These are phyloP conservation scores for Bos indicus DNA, from an alignment of 2,113 vertebrate genomes.

Conservation along the genomic window DNA sequence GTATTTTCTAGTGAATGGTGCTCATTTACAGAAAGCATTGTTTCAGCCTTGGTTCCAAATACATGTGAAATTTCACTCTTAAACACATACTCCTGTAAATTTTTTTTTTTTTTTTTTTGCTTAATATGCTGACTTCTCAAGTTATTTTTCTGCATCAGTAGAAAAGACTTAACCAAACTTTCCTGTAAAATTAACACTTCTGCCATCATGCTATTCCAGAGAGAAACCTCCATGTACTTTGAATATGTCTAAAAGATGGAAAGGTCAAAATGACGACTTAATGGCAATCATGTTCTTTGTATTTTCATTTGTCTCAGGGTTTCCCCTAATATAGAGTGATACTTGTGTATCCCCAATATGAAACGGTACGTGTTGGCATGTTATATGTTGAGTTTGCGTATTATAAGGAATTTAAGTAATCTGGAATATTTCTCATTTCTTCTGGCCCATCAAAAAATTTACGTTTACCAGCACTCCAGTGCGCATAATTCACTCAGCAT, in stretches of 20 bases:
- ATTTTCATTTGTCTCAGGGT: not conserved
- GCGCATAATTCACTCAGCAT: not conserved
- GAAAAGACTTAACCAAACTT: slow-evolving; percentile 22
- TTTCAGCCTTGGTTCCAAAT: not conserved
- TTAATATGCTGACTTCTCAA: slow-evolving; percentile 13
- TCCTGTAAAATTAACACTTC: not conserved
- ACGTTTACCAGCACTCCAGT: not conserved
- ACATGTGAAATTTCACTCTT: not conserved
- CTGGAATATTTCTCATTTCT: not conserved
- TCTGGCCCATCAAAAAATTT: not conserved
- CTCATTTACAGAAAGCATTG: not conserved
- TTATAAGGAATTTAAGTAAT: not conserved
- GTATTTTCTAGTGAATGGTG: not conserved
- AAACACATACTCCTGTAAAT: not conserved
- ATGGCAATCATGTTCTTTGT: not conserved
- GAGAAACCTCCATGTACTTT: not conserved
- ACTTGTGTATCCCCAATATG: not conserved
- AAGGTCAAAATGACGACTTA: not conserved
- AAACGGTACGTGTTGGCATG: not conserved
- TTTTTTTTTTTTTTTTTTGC: not conserved
- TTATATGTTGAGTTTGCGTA: not conserved
- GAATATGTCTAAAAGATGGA: not conserved
- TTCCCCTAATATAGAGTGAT: not conserved
- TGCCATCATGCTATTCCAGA: not conserved
- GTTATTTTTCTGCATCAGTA: slow-evolving; percentile 17